Evolutionary conservation across 2,113 vertebrate species (phyloP), one percentile per base, ranked within the genome.

Genomic region (Enhydra lutris): DNA sequence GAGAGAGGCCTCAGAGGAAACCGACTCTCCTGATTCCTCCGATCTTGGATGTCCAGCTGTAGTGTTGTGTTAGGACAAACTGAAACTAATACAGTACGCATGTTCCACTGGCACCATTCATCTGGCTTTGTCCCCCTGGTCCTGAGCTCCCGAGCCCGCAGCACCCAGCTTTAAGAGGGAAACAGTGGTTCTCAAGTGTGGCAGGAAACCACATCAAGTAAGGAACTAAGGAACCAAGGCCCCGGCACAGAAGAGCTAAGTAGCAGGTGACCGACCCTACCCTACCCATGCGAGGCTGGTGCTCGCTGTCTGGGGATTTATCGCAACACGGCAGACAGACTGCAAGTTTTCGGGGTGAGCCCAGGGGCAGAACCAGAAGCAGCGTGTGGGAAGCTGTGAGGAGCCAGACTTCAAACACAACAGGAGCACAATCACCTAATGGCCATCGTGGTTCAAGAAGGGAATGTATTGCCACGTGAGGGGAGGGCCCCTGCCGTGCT

Each of bases 331-430:
- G 21, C 65, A 50, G 15, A 61, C 26, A 29, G 50, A 31, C 24
- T 21, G 3, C 4, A 63, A 34, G n/a, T 39, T 31, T 57, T 34
- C 86, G 13, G 14, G 26, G 14, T 11, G 3, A 52, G 23, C 20
- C 31, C n/a, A 67, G 20, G 39, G 45, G 26, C 14, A 93, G 76
- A 83, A 69, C n/a, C 47, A 52, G 59, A 69, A 36, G 15, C 14
- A 42, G 36, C 0, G 0, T 0, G 0, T 18, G n/a, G 1, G 65
- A 24, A 17, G 21, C 0, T 17, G 7, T 55, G 18, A 92, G 50
- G 13, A 69, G 69, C 26, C 5, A 1, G 29, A 47, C 52, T 76
- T 89, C 63, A 12, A 74, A 45, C 9, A 20, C 7, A 29, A 29
- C 3, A 0, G 2, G 34, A 59, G 36, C 18, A 18, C 47, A 26